Conservation (phyloP, 2,797 vertebrate species). For the Enteromius afrohamiltoni region DNA sequence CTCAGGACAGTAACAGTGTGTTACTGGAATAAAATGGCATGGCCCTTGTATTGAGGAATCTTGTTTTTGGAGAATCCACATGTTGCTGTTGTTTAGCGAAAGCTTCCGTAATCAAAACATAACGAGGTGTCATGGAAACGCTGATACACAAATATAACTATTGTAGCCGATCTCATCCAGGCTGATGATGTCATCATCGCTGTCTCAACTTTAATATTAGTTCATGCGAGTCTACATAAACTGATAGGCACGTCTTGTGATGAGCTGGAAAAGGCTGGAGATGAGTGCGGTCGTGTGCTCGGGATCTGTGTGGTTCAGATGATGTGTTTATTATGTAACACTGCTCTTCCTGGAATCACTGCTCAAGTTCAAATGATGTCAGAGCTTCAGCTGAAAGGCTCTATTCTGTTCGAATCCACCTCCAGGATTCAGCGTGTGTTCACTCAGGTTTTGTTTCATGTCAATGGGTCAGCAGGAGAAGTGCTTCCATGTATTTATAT, state of each 20-base stretch:
- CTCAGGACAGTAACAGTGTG: not conserved
- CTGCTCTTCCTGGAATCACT: slow-evolving; percentile 46
- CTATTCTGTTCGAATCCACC: slow-evolving; percentile 25
- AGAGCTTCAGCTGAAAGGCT: slow-evolving; percentile 37
- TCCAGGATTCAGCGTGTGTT: slow-evolving; percentile 10
- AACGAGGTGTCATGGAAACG: not conserved
- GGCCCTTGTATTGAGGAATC: not conserved
- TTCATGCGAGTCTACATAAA: not conserved
- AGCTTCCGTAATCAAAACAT: slow-evolving; percentile 21
- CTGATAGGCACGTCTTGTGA: slow-evolving; percentile 3
- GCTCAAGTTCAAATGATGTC: slow-evolving; percentile 46
- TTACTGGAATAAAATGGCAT: not conserved
- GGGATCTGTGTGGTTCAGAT: slow-evolving; percentile 20
- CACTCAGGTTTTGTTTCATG: not conserved
- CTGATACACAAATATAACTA: not conserved
- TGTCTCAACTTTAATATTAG: slow-evolving; percentile 14
- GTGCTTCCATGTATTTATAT: not conserved
- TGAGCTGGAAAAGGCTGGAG: not conserved
- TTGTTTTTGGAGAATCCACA: not conserved
- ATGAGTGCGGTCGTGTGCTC: slow-evolving; percentile 30
- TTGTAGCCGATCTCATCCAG: slow-evolving; percentile 1
- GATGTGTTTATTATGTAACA: slow-evolving; percentile 49
- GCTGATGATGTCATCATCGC: slow-evolving; percentile 25
- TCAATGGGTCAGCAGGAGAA: not conserved
- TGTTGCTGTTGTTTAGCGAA: slow-evolving; percentile 36